These are phyloP conservation scores for Furcifer pardalis DNA, from an alignment of 2,797 vertebrate genomes.

Conservation along the genomic window DNA sequence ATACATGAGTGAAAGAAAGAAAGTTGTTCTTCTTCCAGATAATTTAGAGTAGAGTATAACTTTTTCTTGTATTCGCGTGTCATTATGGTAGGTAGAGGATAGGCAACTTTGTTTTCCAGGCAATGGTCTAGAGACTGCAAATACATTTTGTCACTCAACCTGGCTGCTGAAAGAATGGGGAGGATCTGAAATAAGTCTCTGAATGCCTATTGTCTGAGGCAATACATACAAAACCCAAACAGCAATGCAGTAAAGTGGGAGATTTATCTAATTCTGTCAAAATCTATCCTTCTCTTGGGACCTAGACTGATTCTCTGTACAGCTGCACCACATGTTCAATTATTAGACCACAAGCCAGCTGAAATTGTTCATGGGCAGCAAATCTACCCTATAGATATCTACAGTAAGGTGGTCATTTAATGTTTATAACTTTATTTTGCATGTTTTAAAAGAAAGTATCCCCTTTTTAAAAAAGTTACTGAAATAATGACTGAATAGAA, in stretches of 20 bases:
- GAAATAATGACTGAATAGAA: neutral
- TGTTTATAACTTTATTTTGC: neutral
- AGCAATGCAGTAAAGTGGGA: neutral
- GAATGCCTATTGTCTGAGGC: neutral
- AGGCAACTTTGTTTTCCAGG: neutral
- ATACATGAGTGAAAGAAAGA: neutral
- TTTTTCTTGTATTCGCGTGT: neutral
- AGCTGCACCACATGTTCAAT: neutral
- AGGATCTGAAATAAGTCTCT: constrained; percentile 3
- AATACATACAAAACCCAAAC: neutral
- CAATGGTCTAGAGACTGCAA: neutral
- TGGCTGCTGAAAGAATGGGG: neutral
- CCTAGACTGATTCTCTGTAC: neutral
- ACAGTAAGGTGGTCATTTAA: neutral
- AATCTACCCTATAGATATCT: neutral
- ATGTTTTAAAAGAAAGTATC: neutral
- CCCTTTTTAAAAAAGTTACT: neutral
- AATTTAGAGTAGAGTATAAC: neutral
- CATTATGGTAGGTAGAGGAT: neutral
- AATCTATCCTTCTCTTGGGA: neutral
- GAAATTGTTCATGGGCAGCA: neutral
- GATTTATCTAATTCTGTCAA: neutral
- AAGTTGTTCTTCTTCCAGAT: neutral
- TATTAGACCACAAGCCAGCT: neutral
- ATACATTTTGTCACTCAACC: neutral